phyloP scores from a whole-genome alignment of 2,113 vertebrate species.

The Oncorhynchus clarkii region DNA sequence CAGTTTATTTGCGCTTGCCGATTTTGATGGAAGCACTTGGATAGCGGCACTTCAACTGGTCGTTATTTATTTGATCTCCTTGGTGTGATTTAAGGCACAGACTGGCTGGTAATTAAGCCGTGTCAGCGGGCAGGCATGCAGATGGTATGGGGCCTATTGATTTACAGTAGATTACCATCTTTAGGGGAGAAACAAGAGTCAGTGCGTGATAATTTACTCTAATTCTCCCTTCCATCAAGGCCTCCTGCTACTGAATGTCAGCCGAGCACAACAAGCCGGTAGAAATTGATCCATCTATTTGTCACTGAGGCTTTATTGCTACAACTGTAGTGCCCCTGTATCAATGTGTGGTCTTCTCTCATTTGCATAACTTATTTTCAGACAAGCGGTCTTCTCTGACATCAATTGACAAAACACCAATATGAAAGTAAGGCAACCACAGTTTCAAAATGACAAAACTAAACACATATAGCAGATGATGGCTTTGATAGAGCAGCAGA shows the following conservation, averaged over 20 bases:
- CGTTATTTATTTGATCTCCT: constrained; percentile 74
- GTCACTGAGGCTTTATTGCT: constrained; percentile 11
- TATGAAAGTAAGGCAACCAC: constrained; percentile 19
- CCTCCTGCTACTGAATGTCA: constrained; percentile 7
- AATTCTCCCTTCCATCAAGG: constrained; percentile 9
- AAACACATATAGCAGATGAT: constrained; percentile 17
- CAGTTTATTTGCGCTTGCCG: constrained; percentile 60
- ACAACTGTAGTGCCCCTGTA: constrained; percentile 1
- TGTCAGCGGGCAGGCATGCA: constrained; percentile 59
- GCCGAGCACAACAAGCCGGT: background rate
- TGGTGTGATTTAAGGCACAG: constrained; percentile 66
- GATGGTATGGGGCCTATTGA: constrained; percentile 61
- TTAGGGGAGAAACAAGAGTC: constrained; percentile 45
- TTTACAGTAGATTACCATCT: constrained; percentile 73
- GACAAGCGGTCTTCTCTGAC: constrained; percentile 32
- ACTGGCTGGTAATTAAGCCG: constrained; percentile 69
- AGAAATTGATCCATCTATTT: constrained; percentile 24
- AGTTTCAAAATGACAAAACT: constrained; percentile 27
- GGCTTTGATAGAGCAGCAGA: constrained; percentile 13
- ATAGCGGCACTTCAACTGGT: constrained; percentile 57
- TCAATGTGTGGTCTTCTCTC: constrained; percentile 20
- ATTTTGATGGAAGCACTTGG: constrained; percentile 54
- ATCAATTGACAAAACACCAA: constrained; percentile 37
- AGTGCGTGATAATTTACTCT: constrained; percentile 24
- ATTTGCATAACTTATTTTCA: constrained; percentile 56